Base-by-base conservation (phyloP, 2,113 vertebrate genomes). In the Sialia sialis region DNA sequence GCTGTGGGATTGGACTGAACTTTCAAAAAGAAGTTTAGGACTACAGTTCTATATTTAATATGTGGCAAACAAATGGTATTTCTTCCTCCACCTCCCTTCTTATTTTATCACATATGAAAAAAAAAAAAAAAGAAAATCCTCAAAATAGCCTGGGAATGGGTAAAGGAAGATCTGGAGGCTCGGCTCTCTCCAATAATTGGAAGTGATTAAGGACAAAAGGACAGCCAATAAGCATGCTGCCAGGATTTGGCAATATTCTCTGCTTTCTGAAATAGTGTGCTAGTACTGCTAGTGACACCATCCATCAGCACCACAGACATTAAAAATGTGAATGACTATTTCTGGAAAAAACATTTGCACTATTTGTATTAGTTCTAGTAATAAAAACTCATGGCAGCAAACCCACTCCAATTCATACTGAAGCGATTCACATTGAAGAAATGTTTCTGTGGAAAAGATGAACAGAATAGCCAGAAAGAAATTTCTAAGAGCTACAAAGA, bases 381-480 rank as follows among this genome's bases (percentile, higher is more conserved):
- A 92, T 69, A 73, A 93, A 94, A 93, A 79, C 51, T 74, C 73
- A 78, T 7, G 23, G 52, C 73, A 69, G 58, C 39, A 69, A 80
- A 93, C 60, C 3, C 39, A 51, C 76, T 79, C 54, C 43, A 74
- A 54, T 95, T 94, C 87, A 39, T 52, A 46, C 70, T 81, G 43
- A 80, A 86, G 56, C 1, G 2, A 85, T 81, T 86, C 83, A 82
- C 36, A 55, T 32, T 86, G 80, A 93, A 94, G 83, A 94, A 96
- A 77, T 92, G 27, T 76, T 94, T 96, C 77, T 43, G 39, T 89
- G 60, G 70, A 83, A 93, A 93, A 87, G 87, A 93, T 58, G 79
- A 93, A 87, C 67, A 93, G 92, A 96, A 95, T 82, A 94, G 49
- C 70, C 88, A 92, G 88, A 94, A 96, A 96, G 82, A 95, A 89